A percentile compares a stretch with the other conserved stretches of the same genome.
Evolutionary conservation across 2,888 invertebrate genomes (phyloP).

Genomic region (Patella pellucida): DNA sequence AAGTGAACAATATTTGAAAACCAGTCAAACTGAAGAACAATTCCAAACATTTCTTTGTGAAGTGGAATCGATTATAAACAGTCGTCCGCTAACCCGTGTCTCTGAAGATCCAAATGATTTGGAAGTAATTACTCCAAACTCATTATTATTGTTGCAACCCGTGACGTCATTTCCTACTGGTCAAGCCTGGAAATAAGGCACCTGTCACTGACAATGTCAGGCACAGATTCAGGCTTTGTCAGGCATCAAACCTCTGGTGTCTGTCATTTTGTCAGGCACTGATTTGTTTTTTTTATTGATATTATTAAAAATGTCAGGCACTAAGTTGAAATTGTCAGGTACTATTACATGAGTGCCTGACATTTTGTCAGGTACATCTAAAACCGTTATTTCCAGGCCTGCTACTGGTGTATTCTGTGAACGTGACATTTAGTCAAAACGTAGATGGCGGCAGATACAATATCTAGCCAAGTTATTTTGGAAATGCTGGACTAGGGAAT

Average conservation of each 20-base stretch:
- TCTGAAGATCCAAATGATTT: conserved; percentile 28
- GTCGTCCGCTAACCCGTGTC: conserved; percentile 31
- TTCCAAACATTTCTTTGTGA: conserved; percentile 37
- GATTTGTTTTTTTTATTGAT: too few species aligned
- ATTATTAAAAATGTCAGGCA: too few species aligned
- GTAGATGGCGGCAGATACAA: conserved; percentile 24
- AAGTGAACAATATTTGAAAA: neutral
- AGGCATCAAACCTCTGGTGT: too few species aligned
- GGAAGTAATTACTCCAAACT: conserved; percentile 34
- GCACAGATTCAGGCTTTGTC: too few species aligned
- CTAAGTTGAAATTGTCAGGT: too few species aligned
- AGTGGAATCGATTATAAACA: conserved; percentile 34
- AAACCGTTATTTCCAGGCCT: too few species aligned
- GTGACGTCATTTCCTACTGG: conserved; percentile 10
- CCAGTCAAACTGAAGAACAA: conserved; percentile 24
- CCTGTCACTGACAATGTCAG: too few species aligned
- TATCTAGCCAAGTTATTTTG: conserved; percentile 18
- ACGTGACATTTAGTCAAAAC: conserved; percentile 19
- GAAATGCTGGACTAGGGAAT: conserved; percentile 21
- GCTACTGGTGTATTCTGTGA: conserved; percentile 11
- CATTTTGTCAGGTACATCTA: too few species aligned
- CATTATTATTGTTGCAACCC: conserved; percentile 20
- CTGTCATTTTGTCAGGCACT: too few species aligned
- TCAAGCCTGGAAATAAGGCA: too few species aligned
- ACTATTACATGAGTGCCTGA: too few species aligned